phyloP scores from a whole-genome alignment of 2,113 vertebrate genomes.

The Triplophysa siluroides region DNA sequence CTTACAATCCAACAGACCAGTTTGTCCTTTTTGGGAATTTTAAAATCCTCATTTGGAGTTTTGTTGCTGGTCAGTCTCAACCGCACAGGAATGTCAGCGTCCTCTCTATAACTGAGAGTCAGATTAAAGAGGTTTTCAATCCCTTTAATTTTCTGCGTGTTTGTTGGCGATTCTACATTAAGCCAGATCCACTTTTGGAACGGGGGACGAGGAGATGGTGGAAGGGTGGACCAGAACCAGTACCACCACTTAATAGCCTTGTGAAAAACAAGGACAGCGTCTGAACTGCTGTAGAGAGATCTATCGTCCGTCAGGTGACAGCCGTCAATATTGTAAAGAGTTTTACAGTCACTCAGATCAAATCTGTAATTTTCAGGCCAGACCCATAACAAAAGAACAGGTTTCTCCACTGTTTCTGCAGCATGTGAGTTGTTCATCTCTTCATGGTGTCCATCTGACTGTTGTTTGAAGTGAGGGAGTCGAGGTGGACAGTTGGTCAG shows the following conservation, averaged over 20 bases:
- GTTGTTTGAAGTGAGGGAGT: not conserved
- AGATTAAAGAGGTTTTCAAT: slow-evolving; percentile 85
- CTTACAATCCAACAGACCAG: slow-evolving; percentile 87
- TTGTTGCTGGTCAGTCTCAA: slow-evolving; percentile 75
- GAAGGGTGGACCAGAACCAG: slow-evolving; percentile 83
- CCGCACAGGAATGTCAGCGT: slow-evolving; percentile 85
- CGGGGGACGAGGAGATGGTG: slow-evolving; percentile 75
- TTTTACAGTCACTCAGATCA: slow-evolving; percentile 77
- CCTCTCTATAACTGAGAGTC: slow-evolving; percentile 82
- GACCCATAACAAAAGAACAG: slow-evolving; percentile 84
- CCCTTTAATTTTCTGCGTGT: slow-evolving; percentile 77
- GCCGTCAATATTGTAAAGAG: slow-evolving; percentile 78
- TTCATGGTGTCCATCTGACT: not conserved
- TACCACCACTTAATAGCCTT: slow-evolving; percentile 79
- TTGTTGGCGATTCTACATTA: slow-evolving; percentile 82
- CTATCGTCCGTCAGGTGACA: slow-evolving; percentile 84
- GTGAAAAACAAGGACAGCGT: slow-evolving; percentile 80
- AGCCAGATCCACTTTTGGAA: slow-evolving; percentile 92
- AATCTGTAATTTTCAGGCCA: slow-evolving; percentile 83
- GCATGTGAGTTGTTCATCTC: too few species aligned
- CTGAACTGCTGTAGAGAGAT: slow-evolving; percentile 75
- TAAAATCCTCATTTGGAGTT: slow-evolving; percentile 71
- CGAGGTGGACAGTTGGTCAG: not conserved
- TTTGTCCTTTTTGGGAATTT: slow-evolving; percentile 82
- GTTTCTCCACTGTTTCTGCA: slow-evolving; percentile 65